Evolutionary conservation across 2,797 vertebrate genomes (phyloP).

Genomic region (Pelochelys cantorii): DNA sequence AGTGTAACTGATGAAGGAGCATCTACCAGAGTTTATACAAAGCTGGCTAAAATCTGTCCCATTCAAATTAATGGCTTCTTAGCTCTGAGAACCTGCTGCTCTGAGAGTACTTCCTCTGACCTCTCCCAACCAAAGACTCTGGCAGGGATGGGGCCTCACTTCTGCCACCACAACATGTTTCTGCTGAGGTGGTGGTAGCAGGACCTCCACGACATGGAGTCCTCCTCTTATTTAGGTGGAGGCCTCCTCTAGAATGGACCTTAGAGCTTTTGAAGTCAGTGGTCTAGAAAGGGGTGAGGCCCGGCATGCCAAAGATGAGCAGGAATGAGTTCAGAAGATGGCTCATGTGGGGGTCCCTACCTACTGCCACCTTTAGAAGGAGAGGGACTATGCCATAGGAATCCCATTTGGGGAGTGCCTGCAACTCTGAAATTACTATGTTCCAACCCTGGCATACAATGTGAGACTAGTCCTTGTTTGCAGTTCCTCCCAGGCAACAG

Average conservation of each 20-base stretch:
- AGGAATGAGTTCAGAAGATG: not conserved
- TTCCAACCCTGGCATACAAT: not conserved
- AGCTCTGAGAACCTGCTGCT: not conserved
- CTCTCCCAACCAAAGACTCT: not conserved
- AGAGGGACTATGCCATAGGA: conserved; percentile 8
- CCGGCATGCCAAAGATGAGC: not conserved
- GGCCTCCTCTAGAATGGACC: not conserved
- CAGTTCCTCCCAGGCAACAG: not conserved
- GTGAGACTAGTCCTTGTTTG: not conserved
- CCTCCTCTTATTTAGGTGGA: not conserved
- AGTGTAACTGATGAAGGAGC: not conserved
- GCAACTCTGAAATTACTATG: not conserved
- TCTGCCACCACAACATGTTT: rapidly evolving
- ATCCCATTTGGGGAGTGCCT: not conserved
- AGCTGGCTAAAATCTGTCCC: rapidly evolving
- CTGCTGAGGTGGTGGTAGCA: not conserved
- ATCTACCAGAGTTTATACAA: not conserved
- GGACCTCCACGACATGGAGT: not conserved
- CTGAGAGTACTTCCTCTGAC: not conserved
- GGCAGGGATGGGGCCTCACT: not conserved
- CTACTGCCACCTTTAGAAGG: not conserved
- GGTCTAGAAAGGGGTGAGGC: not conserved
- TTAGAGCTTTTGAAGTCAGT: not conserved
- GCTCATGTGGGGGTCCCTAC: conserved; percentile 10
- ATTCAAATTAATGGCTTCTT: not conserved